Conservation (phyloP, 2,888 invertebrate genomes). For the Venusia cambrica region DNA sequence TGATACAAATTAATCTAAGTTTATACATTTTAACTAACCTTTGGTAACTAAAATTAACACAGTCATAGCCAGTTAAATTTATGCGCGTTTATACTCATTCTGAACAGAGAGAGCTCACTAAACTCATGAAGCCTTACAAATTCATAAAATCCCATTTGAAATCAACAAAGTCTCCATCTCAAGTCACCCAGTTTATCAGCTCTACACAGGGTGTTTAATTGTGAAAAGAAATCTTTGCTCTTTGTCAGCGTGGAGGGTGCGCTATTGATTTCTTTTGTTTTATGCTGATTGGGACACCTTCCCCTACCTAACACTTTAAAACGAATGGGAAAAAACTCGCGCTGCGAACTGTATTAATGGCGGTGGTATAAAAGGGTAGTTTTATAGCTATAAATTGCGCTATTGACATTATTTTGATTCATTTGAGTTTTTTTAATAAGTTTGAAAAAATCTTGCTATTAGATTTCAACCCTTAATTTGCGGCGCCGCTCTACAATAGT, state of each 20-base stretch:
- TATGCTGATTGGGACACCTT: constrained; percentile 82
- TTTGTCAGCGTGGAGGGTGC: constrained; percentile 71
- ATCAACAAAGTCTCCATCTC: constrained; percentile 46
- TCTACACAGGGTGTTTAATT: constrained; percentile 72
- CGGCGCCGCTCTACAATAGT: too few species aligned
- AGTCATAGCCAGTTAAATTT: too few species aligned
- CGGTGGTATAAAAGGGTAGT: constrained; percentile 22
- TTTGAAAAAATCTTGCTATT: constrained; percentile 5
- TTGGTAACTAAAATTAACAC: not conserved
- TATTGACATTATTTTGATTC: constrained; percentile 10
- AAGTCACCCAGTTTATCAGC: constrained; percentile 65
- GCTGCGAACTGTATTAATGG: constrained; percentile 39
- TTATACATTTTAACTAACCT: not conserved
- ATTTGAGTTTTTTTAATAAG: constrained; percentile 7
- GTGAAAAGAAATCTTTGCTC: constrained; percentile 81
- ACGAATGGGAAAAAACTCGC: constrained; percentile 55
- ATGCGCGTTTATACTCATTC: too few species aligned
- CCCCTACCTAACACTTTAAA: constrained; percentile 65
- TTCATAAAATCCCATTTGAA: constrained; percentile 19
- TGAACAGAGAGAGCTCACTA: too few species aligned
- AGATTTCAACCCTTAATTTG: constrained; percentile 10
- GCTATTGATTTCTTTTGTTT: constrained; percentile 81
- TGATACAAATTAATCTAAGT: too few species aligned
- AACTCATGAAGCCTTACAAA: not conserved
- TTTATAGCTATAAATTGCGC: constrained; percentile 13